These are phyloP conservation scores for Seira sanloemensis DNA, from an alignment of 2,888 invertebrate species.

Conservation along the genomic window DNA sequence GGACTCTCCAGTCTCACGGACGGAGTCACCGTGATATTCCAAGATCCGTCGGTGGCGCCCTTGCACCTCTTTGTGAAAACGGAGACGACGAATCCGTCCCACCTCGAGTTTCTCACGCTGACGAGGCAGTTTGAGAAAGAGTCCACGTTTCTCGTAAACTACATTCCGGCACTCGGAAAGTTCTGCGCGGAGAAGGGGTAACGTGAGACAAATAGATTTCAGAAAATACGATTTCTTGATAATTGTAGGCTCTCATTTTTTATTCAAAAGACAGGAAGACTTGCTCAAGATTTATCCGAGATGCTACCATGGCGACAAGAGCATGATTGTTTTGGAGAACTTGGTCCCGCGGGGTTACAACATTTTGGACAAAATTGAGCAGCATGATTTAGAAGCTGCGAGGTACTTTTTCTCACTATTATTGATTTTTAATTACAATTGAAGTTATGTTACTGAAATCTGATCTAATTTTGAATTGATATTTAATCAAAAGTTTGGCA, in stretches of 20 bases:
- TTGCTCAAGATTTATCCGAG: conserved; percentile 13
- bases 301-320: conserved; percentile 17
- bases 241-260: background rate
- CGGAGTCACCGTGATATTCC: conserved; percentile 53
- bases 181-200: conserved; percentile 57
- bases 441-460: background rate
- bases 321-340: background rate
- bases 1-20: conserved; percentile 34
- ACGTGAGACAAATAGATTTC: background rate
- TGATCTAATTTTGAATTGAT: background rate
- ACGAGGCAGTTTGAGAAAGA: conserved; percentile 59
- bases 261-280: background rate
- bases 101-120: conserved; percentile 22
- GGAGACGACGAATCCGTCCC: background rate
- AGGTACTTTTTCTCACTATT: background rate
- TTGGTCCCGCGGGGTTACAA: background rate
- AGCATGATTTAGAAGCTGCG: conserved; percentile 5
- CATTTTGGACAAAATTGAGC: background rate
- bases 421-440: background rate
- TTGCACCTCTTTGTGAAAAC: conserved; percentile 62
- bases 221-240: no score
- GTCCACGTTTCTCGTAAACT: conserved; percentile 42
- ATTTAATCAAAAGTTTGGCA: background rate
- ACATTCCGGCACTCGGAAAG: conserved; percentile 43
- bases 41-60: conserved; percentile 5